Conservation (phyloP, 92 coral and sea anemone species). For the Nematostella vectensis region DNA sequence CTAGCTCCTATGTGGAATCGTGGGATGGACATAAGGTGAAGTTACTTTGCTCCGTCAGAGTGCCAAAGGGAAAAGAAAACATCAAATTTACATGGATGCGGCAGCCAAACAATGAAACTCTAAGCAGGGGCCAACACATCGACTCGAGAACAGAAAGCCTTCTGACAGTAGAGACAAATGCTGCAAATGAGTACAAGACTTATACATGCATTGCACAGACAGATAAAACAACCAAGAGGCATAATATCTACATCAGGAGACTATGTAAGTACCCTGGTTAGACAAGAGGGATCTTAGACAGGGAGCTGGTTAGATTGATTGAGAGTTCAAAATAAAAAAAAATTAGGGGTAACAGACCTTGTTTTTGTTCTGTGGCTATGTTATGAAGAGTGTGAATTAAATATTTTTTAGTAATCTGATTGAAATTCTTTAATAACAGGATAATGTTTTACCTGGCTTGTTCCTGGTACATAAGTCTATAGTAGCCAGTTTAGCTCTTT, state of each 20-base stretch:
- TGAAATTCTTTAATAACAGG: too few relatives aligned
- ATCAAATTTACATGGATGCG: constrained; percentile 44
- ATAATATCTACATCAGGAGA: constrained; percentile 24
- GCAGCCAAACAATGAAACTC: constrained; percentile 30
- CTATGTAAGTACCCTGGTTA: constrained; percentile 33
- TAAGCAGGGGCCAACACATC: constrained; percentile 30
- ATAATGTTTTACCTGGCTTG: too few relatives aligned
- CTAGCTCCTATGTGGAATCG: constrained; percentile 21
- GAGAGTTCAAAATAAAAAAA: too few relatives aligned
- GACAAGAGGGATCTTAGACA: too few relatives aligned
- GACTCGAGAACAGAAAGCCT: constrained; percentile 38
- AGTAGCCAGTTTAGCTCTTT: too few relatives aligned
- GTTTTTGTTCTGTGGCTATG: too few relatives aligned
- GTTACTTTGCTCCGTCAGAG: constrained; percentile 33
- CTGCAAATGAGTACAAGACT: constrained; percentile 28
- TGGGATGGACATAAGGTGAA: constrained; percentile 29
- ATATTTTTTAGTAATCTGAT: too few relatives aligned
- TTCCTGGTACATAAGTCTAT: too few relatives aligned
- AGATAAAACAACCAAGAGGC: constrained; percentile 26
- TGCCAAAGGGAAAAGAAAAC: constrained; percentile 5
- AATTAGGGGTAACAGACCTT: too few relatives aligned
- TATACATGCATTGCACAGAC: constrained; percentile 47
- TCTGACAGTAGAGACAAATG: constrained; percentile 25
- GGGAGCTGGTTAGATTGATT: too few relatives aligned
- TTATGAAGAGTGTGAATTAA: too few relatives aligned